phyloP scores from a whole-genome alignment of 2,797 vertebrate genomes.

The Momotus momota region DNA sequence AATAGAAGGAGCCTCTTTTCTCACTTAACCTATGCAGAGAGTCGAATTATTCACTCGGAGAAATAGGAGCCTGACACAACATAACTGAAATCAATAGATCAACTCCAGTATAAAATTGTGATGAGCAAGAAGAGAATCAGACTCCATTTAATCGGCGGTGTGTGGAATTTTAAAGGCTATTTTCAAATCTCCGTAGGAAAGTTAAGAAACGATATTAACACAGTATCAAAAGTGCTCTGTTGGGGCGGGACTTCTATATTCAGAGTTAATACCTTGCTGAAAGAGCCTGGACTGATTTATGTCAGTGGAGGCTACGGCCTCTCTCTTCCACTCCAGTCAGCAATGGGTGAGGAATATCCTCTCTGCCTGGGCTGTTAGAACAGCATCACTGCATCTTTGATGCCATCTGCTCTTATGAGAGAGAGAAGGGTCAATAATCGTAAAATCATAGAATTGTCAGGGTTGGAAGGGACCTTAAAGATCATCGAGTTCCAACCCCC shows the following conservation, averaged over 20 bases:
- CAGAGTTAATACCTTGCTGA: background rate
- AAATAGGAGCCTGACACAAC: constrained; percentile 42
- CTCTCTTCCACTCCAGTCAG: background rate
- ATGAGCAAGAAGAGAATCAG: constrained; percentile 27
- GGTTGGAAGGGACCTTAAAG: no score
- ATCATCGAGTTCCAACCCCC: no score
- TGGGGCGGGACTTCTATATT: background rate
- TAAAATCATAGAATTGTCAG: no score
- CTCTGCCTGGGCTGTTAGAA: background rate
- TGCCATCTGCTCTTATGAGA: background rate
- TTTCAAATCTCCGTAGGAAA: constrained; percentile 32
- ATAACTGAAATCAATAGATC: constrained; percentile 48
- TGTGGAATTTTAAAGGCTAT: constrained; percentile 31
- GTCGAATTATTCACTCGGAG: constrained; percentile 24
- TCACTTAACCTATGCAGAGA: constrained; percentile 54
- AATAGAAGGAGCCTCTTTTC: constrained; percentile 44
- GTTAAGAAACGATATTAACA: background rate
- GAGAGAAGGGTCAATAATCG: background rate
- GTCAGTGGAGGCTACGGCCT: background rate
- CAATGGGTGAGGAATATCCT: background rate
- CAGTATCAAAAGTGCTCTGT: background rate
- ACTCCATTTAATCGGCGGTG: background rate
- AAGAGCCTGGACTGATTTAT: background rate
- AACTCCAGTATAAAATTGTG: constrained; percentile 22
- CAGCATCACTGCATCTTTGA: background rate